Percentiles rank a stretch among this genome's conserved stretches.
Evolutionary conservation across 1,140 invertebrate species (phyloP).

Genomic region (Thaumetopoea pityocampa): DNA sequence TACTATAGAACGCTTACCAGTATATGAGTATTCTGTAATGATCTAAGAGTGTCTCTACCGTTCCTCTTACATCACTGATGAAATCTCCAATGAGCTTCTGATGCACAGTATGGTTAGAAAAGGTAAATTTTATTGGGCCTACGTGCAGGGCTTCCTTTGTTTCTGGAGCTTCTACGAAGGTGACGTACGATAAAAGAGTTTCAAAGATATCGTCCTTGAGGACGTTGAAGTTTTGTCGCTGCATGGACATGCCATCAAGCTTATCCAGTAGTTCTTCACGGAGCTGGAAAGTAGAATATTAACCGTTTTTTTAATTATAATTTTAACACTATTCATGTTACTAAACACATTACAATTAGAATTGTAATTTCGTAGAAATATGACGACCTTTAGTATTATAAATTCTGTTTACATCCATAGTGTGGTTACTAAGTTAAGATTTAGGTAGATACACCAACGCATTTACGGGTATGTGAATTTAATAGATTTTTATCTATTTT

Average conservation of each 20-base stretch:
- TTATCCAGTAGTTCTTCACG: constrained; percentile 35
- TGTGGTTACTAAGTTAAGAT: too few relatives aligned
- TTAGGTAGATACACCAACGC: too few relatives aligned
- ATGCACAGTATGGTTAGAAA: constrained; percentile 24
- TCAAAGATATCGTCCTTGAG: constrained; percentile 21
- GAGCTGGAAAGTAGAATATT: constrained; percentile 31
- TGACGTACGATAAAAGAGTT: constrained; percentile 22
- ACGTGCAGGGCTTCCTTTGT: constrained; percentile 56
- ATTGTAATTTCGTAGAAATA: too few relatives aligned
- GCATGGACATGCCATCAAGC: constrained; percentile 28
- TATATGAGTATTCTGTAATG: constrained; percentile 49
- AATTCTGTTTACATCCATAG: too few relatives aligned
- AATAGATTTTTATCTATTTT: too few relatives aligned
- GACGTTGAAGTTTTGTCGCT: constrained; percentile 35
- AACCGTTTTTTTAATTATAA: too few relatives aligned
- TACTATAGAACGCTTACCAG: constrained; percentile 37
- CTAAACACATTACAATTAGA: too few relatives aligned
- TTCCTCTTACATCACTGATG: constrained; percentile 25
- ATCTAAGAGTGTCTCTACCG: constrained; percentile 39
- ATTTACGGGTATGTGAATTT: too few relatives aligned
- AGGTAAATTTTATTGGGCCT: constrained; percentile 66
- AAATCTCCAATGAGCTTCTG: constrained; percentile 32
- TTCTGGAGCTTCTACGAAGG: constrained; percentile 19
- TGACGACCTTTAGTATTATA: too few relatives aligned
- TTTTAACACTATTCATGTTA: too few relatives aligned